These are phyloP conservation scores for Chionodraco myersi DNA, from an alignment of 2,113 vertebrate species.

Conservation along the genomic window DNA sequence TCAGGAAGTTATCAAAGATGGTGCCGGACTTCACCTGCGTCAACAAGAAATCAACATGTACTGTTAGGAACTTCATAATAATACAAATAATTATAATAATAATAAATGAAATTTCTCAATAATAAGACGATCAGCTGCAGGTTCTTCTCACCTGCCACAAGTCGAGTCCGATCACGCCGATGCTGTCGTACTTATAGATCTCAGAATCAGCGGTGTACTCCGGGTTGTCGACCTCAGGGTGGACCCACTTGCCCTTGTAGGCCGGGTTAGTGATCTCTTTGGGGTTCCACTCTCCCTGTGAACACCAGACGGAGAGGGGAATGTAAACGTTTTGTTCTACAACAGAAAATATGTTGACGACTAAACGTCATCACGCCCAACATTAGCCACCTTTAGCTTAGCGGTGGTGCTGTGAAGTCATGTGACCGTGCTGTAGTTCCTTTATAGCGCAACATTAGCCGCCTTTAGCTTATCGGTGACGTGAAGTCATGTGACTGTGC, in stretches of 20 bases:
- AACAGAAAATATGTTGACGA: too few relatives aligned
- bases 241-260: constrained; percentile 88
- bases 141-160: constrained; percentile 84
- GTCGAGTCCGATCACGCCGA: constrained; percentile 86
- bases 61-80: neutral
- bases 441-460: too few relatives aligned
- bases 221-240: constrained; percentile 89
- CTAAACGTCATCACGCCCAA: too few relatives aligned
- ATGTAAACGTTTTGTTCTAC: too few relatives aligned
- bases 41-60: constrained; percentile 30
- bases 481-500: too few relatives aligned
- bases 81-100: too few relatives aligned
- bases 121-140: too few relatives aligned
- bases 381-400: too few relatives aligned
- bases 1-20: constrained; percentile 90
- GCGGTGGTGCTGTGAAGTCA: too few relatives aligned
- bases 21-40: constrained; percentile 87
- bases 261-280: constrained; percentile 86
- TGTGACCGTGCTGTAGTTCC: too few relatives aligned
- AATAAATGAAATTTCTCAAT: too few relatives aligned
- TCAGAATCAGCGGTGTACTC: constrained; percentile 85
- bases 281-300: constrained; percentile 86
- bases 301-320: constrained; percentile 9
- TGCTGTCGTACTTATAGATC: constrained; percentile 85
- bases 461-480: too few relatives aligned